These are phyloP conservation scores for Taeniopygia guttata DNA, from an alignment of 2,797 vertebrate species.

Conservation along the genomic window DNA sequence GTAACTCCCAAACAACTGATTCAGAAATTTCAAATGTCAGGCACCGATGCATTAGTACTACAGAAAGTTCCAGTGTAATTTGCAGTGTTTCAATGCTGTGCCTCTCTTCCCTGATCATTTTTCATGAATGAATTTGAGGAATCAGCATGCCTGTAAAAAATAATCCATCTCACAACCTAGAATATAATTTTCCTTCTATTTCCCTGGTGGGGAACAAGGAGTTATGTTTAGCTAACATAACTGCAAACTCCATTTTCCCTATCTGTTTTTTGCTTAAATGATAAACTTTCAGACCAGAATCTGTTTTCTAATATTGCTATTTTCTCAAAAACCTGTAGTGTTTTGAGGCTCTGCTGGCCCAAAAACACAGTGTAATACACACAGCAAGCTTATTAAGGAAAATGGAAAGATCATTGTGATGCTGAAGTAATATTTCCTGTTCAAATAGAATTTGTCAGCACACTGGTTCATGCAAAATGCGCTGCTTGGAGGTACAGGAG, in stretches of 20 bases:
- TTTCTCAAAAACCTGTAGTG: background rate
- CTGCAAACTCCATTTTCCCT: background rate
- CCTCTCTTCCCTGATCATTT: background rate
- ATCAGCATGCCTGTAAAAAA: background rate
- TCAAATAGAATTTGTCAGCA: background rate
- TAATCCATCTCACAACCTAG: background rate
- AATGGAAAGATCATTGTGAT: background rate
- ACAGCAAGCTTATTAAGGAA: background rate
- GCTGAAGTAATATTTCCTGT: background rate
- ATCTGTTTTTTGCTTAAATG: background rate
- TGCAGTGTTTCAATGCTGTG: background rate
- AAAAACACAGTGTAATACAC: constrained; percentile 1
- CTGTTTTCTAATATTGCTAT: background rate
- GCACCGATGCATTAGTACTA: background rate
- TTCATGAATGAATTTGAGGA: background rate
- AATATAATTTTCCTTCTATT: background rate
- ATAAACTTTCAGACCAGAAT: background rate
- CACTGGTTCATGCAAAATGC: background rate
- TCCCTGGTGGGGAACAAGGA: background rate
- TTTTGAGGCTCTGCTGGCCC: background rate
- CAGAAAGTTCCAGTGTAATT: background rate
- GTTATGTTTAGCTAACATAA: background rate
- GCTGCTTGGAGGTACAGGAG: background rate
- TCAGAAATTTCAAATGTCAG: background rate
- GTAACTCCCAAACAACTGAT: background rate